Evolutionary conservation across 2,113 vertebrate genomes (phyloP).

Genomic region (Gila orcuttii): DNA sequence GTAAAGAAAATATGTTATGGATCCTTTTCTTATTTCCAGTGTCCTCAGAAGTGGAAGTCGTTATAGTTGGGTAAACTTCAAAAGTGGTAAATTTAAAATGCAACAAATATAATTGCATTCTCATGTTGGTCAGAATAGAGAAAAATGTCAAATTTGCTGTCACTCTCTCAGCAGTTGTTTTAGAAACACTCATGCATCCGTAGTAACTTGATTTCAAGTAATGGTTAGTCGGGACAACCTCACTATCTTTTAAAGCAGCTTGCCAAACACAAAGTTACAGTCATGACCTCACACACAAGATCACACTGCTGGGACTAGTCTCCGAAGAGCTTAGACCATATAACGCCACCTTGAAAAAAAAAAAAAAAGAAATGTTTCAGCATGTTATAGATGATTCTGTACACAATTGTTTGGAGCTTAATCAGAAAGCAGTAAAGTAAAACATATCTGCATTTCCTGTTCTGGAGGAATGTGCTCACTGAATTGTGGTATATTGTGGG

Average conservation of each 20-base stretch:
- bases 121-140: no score
- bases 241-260: background rate
- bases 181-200: no score
- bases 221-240: background rate
- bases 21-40: background rate
- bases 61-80: background rate
- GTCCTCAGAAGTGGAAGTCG: background rate
- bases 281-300: background rate
- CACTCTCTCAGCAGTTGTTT: no score
- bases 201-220: background rate
- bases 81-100: background rate
- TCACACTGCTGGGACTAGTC: background rate
- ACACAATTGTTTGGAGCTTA: constrained; percentile 17
- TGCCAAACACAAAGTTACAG: background rate
- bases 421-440: constrained; percentile 28
- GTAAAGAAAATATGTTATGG: background rate
- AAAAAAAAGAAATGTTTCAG: background rate
- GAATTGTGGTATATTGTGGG: constrained; percentile 36
- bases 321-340: background rate
- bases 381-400: background rate
- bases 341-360: no score
- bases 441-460: constrained; percentile 30
- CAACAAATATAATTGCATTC: background rate
- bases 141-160: no score
- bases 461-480: constrained; percentile 41